Conservation (phyloP, 2,797 vertebrate species). For the Potorous gilbertii region DNA sequence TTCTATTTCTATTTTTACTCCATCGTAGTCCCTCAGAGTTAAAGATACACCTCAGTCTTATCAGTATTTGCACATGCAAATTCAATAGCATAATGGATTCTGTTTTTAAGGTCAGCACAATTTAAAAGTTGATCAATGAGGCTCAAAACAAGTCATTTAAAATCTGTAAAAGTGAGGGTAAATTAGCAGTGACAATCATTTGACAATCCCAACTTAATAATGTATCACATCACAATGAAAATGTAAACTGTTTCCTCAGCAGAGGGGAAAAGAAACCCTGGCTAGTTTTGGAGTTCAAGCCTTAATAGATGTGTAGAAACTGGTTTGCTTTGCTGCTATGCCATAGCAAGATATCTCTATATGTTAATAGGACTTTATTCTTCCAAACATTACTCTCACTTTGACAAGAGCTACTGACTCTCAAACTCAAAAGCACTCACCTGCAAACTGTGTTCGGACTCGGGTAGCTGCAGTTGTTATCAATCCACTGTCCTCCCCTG, state of each 20-base stretch:
- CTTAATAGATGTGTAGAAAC: neutral
- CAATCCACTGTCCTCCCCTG: slow-evolving; percentile 93
- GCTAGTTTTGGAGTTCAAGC: neutral
- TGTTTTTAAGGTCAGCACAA: neutral
- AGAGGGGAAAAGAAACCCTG: neutral
- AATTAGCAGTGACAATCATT: neutral
- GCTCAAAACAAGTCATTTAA: neutral
- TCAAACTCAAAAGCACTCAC: slow-evolving; percentile 80
- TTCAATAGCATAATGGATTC: neutral
- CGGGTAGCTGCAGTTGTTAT: slow-evolving; percentile 93
- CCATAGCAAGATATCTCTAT: neutral
- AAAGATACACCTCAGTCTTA: neutral
- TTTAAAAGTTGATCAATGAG: neutral
- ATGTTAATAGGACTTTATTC: neutral
- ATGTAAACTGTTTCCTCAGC: neutral
- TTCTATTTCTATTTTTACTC: neutral
- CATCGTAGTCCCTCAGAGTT: neutral
- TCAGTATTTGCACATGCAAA: neutral
- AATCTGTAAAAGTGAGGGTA: neutral
- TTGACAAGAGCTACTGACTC: neutral
- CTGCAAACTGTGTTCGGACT: slow-evolving; percentile 91
- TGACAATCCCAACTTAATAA: neutral
- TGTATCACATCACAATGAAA: neutral
- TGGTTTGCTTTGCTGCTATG: neutral
- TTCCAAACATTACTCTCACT: neutral